Percentiles rank a stretch among this genome's conserved stretches.
Evolutionary conservation across 2,797 vertebrate species (phyloP).

Genomic region (Hemitrygon akajei): DNA sequence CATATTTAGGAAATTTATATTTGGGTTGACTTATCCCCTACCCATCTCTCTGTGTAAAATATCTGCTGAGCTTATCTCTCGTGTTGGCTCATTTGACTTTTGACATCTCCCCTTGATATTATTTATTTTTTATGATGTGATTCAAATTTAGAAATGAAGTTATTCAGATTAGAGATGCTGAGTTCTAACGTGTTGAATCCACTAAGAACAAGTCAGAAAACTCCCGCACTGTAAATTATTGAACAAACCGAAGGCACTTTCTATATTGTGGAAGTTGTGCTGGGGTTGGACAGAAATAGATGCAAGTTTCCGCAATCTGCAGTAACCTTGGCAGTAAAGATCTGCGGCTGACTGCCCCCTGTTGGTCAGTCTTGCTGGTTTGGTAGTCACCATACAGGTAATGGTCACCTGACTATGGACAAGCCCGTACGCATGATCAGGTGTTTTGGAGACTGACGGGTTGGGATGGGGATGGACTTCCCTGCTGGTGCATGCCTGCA

Average conservation of each 20-base stretch:
- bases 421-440: too few relatives aligned
- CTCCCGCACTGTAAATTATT: background rate
- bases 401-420: too few relatives aligned
- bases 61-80: background rate
- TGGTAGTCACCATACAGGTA: background rate
- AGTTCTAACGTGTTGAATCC: background rate
- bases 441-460: too few relatives aligned
- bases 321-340: background rate
- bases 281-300: too few relatives aligned
- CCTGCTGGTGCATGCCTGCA: too few relatives aligned
- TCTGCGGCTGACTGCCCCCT: background rate
- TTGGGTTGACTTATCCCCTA: background rate
- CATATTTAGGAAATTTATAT: background rate
- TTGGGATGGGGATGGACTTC: too few relatives aligned
- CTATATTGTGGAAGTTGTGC: too few relatives aligned
- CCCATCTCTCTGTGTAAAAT: background rate
- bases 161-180: too few relatives aligned
- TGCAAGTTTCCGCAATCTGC: background rate
- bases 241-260: background rate
- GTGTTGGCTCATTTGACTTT: background rate
- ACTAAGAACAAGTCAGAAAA: background rate
- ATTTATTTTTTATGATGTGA: background rate
- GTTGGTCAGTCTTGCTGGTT: background rate
- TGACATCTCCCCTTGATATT: background rate
- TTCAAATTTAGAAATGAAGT: background rate